Percentiles rank a stretch among this genome's conserved stretches.
Conservation (phyloP, 2,888 invertebrate genomes). For the Lasius fuliginosus region DNA sequence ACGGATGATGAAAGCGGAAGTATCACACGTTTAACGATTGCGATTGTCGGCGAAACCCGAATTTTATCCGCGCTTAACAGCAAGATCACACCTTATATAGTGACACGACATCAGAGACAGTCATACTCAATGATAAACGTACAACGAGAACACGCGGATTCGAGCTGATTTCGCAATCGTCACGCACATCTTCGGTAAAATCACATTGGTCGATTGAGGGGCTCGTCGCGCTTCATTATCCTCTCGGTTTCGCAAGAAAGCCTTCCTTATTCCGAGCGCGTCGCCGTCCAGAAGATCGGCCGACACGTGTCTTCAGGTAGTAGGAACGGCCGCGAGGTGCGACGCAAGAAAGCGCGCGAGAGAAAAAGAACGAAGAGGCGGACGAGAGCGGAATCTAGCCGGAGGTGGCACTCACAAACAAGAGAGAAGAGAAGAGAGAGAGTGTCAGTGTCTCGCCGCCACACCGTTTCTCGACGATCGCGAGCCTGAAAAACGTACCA, state of each 20-base stretch:
- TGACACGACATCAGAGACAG: not conserved
- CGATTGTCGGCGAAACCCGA: not conserved
- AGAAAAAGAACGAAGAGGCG: slow-evolving; percentile 41
- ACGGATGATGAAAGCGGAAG: not conserved
- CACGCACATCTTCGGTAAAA: slow-evolving; percentile 26
- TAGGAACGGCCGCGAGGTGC: slow-evolving; percentile 30
- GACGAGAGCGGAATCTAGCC: slow-evolving; percentile 53
- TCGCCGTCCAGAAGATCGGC: slow-evolving; percentile 45
- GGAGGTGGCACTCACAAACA: slow-evolving; percentile 24
- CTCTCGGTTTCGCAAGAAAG: slow-evolving; percentile 61
- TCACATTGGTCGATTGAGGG: slow-evolving; percentile 32
- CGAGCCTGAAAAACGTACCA: slow-evolving; percentile 60
- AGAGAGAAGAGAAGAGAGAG: not conserved
- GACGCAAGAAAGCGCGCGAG: slow-evolving; percentile 24
- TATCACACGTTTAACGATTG: not conserved
- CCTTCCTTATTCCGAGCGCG: slow-evolving; percentile 52
- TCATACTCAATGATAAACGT: not conserved
- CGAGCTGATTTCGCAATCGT: slow-evolving; percentile 11
- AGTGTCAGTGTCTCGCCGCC: not conserved
- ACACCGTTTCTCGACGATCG: slow-evolving; percentile 21
- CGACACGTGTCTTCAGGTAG: slow-evolving; percentile 53
- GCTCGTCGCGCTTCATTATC: slow-evolving; percentile 68
- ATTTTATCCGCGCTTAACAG: not conserved
- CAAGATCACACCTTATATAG: not conserved
- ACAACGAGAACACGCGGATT: not conserved